These are phyloP conservation scores for Tauraco erythrolophus DNA, from an alignment of 2,113 vertebrate species.

Conservation along the genomic window DNA sequence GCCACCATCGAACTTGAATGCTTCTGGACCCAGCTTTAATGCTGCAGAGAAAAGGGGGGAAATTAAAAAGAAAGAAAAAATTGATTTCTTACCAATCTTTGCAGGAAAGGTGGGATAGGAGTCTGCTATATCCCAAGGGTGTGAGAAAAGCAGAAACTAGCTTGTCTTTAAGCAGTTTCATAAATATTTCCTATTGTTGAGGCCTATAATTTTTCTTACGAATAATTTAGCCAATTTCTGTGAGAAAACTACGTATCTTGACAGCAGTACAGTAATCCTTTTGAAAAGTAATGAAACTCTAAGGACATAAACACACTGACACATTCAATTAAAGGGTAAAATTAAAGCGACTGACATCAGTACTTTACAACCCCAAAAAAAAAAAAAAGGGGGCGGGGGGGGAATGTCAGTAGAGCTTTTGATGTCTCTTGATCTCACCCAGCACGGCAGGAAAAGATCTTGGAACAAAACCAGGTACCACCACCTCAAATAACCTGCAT, in stretches of 20 bases:
- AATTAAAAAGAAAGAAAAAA: background rate
- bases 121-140: background rate
- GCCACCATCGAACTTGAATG: constrained; percentile 97
- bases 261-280: constrained; percentile 16
- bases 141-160: background rate
- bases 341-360: background rate
- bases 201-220: constrained; percentile 33
- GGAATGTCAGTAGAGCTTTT: background rate
- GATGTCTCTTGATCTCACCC: background rate
- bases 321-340: background rate
- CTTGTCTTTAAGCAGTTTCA: constrained; percentile 1
- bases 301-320: constrained; percentile 5
- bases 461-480: background rate
- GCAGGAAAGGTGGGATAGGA: background rate
- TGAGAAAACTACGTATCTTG: constrained; percentile 10
- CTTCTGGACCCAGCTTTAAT: constrained; percentile 95
- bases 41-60: constrained; percentile 72
- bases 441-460: background rate
- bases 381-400: background rate
- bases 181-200: constrained; percentile 26
- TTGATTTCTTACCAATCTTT: background rate
- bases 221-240: constrained; percentile 29
- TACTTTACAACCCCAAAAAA: background rate
- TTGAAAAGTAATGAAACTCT: constrained; percentile 31
- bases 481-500: background rate